Base-by-base conservation (phyloP, 2,113 vertebrate genomes). In the Neotragus moschatus region DNA sequence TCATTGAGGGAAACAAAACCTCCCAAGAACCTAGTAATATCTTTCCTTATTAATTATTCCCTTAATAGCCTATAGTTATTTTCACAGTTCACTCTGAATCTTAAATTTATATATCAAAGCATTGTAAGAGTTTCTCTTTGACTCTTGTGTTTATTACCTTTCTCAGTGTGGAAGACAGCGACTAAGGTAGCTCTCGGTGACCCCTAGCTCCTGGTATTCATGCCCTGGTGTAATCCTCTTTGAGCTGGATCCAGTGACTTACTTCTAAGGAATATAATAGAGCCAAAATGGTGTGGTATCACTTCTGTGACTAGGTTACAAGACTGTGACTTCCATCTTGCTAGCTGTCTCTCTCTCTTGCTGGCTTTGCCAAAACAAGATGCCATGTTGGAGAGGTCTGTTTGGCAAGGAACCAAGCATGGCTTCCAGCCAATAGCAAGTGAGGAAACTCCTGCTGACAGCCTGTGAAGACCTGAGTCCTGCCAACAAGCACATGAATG, bases 1-100 rank as follows among this genome's bases (percentile, higher is more conserved):
- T 88, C 30, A 12, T 36, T 45, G 55, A 90, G 53, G 51, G 15
- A 88, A 96, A 82, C 26, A 92, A 90, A 98, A 79, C 28, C 36
- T 96, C 63, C 45, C 53, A 92, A 92, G 77, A 33, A 92, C 47
- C 61, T 81, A 94, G 36, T 15, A 84, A 90, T 94, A 89, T 89
- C 3, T 80, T 90, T 92, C 21, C 47, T 87, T 97, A 60, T 36
- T 63, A 81, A 85, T 49, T 94, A 7, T 89, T 88, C 8, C 23
- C 30, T 25, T 88, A 81, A 39, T 81, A 91, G 45, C 12, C 25
- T 93, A 55, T 82, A 88, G 36, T 86, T 90, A 92, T 77, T 94
- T 97, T 96, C 70, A 94, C 36, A 92, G 55, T 88, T 96, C 39
- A 84, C 23, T 84, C 90, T 75, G 51, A 80, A 79, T 90, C 19